These are phyloP conservation scores for Allolobophora icterica DNA, from an alignment of 2,888 invertebrate species.

Conservation along the genomic window DNA sequence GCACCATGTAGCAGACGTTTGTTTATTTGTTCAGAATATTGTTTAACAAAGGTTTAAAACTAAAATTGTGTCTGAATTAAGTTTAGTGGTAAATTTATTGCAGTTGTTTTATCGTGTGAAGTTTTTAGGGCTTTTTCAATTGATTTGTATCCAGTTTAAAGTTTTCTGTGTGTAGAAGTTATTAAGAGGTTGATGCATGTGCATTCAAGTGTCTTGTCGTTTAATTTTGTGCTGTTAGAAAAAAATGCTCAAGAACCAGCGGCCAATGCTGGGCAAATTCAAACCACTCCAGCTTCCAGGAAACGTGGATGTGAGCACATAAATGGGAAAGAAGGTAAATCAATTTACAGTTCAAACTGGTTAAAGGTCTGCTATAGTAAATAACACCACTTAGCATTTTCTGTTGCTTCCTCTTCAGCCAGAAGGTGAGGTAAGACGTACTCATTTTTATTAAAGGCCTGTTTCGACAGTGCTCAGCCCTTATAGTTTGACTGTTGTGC, in stretches of 20 bases:
- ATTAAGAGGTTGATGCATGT: neutral
- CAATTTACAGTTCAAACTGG: neutral
- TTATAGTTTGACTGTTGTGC: no score
- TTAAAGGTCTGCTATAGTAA: constrained; percentile 52
- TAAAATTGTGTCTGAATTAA: neutral
- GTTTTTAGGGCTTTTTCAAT: neutral
- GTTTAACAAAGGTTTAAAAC: neutral
- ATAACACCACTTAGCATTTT: neutral
- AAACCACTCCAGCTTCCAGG: constrained; percentile 67
- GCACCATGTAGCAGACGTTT: neutral
- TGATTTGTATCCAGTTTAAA: neutral
- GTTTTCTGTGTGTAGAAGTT: neutral
- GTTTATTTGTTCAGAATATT: neutral
- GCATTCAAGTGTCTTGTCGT: neutral
- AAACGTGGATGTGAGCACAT: constrained; percentile 82
- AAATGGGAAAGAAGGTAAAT: constrained; percentile 84
- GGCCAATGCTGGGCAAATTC: neutral
- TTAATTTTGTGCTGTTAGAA: neutral
- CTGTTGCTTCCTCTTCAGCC: neutral
- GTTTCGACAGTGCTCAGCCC: no score
- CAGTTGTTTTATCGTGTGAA: neutral
- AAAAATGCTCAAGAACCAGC: neutral
- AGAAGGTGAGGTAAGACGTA: neutral
- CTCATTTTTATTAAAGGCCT: no score
- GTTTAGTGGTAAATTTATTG: neutral